phyloP scores from a whole-genome alignment of 2,888 invertebrate genomes.

The Seira ritae region DNA sequence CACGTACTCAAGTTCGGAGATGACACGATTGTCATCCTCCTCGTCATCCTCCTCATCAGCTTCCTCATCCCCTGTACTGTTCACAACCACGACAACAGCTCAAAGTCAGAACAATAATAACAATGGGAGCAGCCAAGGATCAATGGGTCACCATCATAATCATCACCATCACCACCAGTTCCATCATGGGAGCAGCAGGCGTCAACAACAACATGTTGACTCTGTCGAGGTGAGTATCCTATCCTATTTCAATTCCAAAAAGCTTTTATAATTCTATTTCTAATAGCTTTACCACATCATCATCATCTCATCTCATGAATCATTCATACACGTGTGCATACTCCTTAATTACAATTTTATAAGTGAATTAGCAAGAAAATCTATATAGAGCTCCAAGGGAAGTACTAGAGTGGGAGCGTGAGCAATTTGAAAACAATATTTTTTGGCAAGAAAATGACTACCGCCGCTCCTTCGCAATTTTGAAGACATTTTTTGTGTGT shows the following conservation, averaged over 20 bases:
- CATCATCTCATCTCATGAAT: constrained; percentile 2
- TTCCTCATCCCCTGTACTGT: constrained; percentile 72
- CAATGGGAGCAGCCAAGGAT: constrained; percentile 58
- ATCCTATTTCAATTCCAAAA: too few relatives aligned
- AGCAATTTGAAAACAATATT: not conserved
- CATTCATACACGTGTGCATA: not conserved
- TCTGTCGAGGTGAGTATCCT: constrained; percentile 69
- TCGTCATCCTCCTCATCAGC: constrained; percentile 72
- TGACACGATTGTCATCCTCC: constrained; percentile 73
- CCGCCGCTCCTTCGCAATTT: not conserved
- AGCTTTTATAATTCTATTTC: too few relatives aligned
- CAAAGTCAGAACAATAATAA: constrained; percentile 63
- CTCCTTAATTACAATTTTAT: not conserved
- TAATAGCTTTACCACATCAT: constrained; percentile 1
- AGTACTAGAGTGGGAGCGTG: too few relatives aligned
- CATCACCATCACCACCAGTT: constrained; percentile 51
- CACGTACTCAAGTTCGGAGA: constrained; percentile 73
- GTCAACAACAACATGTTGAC: constrained; percentile 61
- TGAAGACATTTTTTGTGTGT: not conserved
- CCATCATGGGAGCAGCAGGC: constrained; percentile 59
- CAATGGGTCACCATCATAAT: constrained; percentile 44
- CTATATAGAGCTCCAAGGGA: not conserved
- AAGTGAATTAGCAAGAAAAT: not conserved
- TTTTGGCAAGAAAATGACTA: not conserved
- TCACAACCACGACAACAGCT: constrained; percentile 67